Evolutionary conservation across 2,113 vertebrate genomes (phyloP), one percentile per base, ranked within the genome.

Genomic region (Drymodes brunneopygia): DNA sequence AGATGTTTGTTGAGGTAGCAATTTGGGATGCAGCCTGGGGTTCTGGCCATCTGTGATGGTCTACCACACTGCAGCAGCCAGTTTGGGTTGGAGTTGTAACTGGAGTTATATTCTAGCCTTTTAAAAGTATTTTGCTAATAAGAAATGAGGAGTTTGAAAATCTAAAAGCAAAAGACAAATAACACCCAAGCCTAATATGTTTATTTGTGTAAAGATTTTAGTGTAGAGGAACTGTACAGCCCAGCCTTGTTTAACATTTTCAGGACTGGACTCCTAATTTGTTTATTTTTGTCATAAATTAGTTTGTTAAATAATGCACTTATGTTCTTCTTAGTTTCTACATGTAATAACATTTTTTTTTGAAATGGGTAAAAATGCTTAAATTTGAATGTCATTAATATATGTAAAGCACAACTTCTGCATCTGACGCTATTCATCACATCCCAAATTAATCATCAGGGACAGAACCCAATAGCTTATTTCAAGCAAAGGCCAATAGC

Each of bases 401-500:
- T 90, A 95, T 92, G 85, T 83, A 67, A 81, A 97, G 84, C 94
- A 92, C 40, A 95, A 78, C 84, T 97, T 94, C 81, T 13, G 10
- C 93, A 96, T 97, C 92, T 96, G 95, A 97, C 6, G 53, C 53
- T 95, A 78, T 96, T 97, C 94, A 97, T 97, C 96, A 97, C 40
- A 88, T 81, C 77, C 82, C 61, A 95, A 92, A 98, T 98, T 98
- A 97, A 98, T 98, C 97, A 97, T 90, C 86, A 92, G 36, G 64
- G 88, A 97, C 94, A 96, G 96, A 96, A 95, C 51, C 81, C 87
- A 89, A 95, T 97, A 89, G 95, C 79, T 65, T 60, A 95, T 97
- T 97, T 91, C 84, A 94, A 90, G 96, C 79, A 94, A 90, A 89
- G 90, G 83, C 73, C 94, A 97, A 92, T 96, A 97, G 93, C 84